These are phyloP conservation scores for Sterrhoptilus dennistouni DNA, from an alignment of 2,113 vertebrate species.

Conservation along the genomic window DNA sequence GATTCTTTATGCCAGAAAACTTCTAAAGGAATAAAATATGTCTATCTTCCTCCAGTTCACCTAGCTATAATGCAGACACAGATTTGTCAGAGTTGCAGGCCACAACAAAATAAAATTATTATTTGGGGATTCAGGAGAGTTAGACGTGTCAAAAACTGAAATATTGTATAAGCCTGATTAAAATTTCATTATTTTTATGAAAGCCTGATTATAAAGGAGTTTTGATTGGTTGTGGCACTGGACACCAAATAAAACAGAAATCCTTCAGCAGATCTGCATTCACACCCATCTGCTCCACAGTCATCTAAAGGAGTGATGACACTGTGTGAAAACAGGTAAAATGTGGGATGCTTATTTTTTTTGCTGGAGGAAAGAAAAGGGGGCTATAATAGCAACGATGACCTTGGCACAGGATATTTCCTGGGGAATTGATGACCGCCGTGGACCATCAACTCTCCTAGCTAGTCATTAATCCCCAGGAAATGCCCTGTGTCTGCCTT, in stretches of 20 bases:
- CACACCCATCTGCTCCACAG: neutral
- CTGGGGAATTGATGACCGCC: conserved; percentile 21
- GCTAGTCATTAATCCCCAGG: conserved; percentile 42
- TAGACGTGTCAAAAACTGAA: conserved; percentile 19
- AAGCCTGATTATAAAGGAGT: neutral
- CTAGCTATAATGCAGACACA: neutral
- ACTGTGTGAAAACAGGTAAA: conserved; percentile 32
- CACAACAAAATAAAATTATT: neutral
- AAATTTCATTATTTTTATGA: neutral
- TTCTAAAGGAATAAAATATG: conserved; percentile 47
- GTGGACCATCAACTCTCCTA: conserved; percentile 29
- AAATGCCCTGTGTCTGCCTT: conserved; percentile 31
- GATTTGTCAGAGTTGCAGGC: neutral
- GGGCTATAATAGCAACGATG: neutral
- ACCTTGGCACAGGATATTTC: conserved; percentile 58
- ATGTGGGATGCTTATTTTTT: neutral
- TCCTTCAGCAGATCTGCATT: neutral
- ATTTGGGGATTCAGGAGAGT: neutral
- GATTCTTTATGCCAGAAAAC: neutral
- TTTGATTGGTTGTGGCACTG: neutral
- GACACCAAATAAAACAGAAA: neutral
- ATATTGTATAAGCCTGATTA: neutral
- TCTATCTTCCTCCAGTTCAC: neutral
- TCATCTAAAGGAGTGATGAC: neutral
- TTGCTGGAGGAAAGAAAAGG: neutral